Base-by-base conservation (phyloP, 2,113 vertebrate species). In the Laterallus jamaicensis region DNA sequence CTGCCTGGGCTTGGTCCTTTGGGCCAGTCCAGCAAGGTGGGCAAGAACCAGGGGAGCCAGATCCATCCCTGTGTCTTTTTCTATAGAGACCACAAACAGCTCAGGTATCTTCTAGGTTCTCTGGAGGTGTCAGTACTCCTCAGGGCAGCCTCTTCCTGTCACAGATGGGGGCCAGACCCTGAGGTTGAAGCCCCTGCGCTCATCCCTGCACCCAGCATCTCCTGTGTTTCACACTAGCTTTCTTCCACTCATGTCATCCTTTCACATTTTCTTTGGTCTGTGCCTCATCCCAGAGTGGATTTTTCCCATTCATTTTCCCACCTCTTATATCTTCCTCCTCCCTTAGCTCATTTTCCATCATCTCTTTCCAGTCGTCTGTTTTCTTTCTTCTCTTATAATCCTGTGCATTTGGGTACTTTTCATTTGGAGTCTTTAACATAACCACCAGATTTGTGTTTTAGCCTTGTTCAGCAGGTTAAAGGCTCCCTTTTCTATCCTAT, bases 381-480 rank as follows among this genome's bases (percentile, higher is more conserved):
- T 87, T 77, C 62, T 94, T 94, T 96, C 92, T 92, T 92, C 93
- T 81, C 49, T 69, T 91, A 58, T 94, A 96, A 92, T 91, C 80
- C 74, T 79, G 13, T 77, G 39, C 25, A 92, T 96, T 96, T 95
- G 91, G 93, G 87, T 95, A 96, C 92, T 67, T 94, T 87, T 95
- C 73, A 89, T 96, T 93, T 91, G 70, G 77, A 66, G 59, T 92
- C 13, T 42, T 96, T 96, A 96, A 55, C 88, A 96, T 94, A 93
- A 96, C 96, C 91, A 95, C 92, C 2, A 6, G 44, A 95, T 97
- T 96, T 95, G 94, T 97, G 74, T 96, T 92, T 87, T 69, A 91
- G 90, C 96, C 93, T 89, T 89, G 93, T 82, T 94, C 4, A 3
- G 74, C 92, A 89, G 84, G 95, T 86, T 93, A 67, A 92, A 80